These are phyloP conservation scores for Iselma pallidipennis DNA, from an alignment of 2,888 invertebrate genomes.

Conservation along the genomic window DNA sequence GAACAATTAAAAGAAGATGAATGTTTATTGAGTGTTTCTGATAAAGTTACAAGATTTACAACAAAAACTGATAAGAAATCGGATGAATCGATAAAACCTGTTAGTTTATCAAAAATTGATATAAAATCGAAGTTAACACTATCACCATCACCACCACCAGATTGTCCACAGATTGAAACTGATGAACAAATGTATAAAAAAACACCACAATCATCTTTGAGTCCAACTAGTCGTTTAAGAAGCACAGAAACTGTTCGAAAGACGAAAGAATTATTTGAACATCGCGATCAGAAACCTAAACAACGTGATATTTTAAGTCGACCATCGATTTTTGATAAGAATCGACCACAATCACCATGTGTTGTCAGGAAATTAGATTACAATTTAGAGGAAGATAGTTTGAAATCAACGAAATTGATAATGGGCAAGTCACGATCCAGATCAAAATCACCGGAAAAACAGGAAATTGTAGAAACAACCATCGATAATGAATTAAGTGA, in stretches of 20 bases:
- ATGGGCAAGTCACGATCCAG: slow-evolving; percentile 26
- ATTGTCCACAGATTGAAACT: slow-evolving; percentile 37
- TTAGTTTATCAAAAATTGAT: slow-evolving; percentile 39
- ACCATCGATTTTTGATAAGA: slow-evolving; percentile 58
- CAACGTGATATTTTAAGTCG: slow-evolving; percentile 59
- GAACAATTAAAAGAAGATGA: slow-evolving; percentile 57
- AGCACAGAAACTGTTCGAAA: slow-evolving; percentile 70
- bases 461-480: slow-evolving; percentile 4
- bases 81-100: slow-evolving; percentile 33
- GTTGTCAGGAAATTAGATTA: slow-evolving; percentile 17
- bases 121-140: slow-evolving; percentile 23
- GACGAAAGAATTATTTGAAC: slow-evolving; percentile 74
- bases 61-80: slow-evolving; percentile 65
- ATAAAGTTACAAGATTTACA: slow-evolving; percentile 67
- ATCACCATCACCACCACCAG: slow-evolving; percentile 25
- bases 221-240: slow-evolving; percentile 52
- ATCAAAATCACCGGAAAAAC: slow-evolving; percentile 26
- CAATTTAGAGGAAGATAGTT: slow-evolving; percentile 24
- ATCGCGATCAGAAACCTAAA: slow-evolving; percentile 51
- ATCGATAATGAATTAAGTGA: slow-evolving; percentile 26
- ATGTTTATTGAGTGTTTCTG: slow-evolving; percentile 65
- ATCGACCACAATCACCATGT: slow-evolving; percentile 11
- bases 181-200: slow-evolving; percentile 31
- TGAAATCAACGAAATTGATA: slow-evolving; percentile 34
- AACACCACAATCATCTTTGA: slow-evolving; percentile 36